A percentile compares a stretch with the other conserved stretches of the same genome.
These are phyloP conservation scores for Tridacna gigas DNA, from an alignment of 2,888 invertebrate genomes.

Conservation along the genomic window DNA sequence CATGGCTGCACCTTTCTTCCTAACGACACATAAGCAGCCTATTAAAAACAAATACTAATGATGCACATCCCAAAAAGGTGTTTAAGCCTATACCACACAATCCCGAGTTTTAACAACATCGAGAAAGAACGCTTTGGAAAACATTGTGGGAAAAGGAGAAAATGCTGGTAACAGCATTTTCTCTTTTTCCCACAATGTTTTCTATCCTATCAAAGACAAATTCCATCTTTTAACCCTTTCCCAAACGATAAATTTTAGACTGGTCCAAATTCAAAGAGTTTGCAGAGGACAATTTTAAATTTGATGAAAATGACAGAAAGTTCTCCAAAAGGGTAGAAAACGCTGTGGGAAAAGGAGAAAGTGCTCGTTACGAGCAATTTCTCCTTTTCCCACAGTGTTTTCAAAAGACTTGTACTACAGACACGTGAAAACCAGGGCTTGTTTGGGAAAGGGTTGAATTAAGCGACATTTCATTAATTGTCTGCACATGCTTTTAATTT, in stretches of 20 bases:
- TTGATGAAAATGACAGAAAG: neutral
- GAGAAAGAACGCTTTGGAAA: neutral
- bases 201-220: neutral
- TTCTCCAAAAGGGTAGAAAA: neutral
- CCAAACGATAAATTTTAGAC: too few species aligned
- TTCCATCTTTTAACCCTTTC: neutral
- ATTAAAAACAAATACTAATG: too few species aligned
- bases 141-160: neutral
- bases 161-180: neutral
- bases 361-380: neutral
- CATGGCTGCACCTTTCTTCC: too few species aligned
- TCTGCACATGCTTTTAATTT: too few species aligned
- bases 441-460: too few species aligned
- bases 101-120: neutral
- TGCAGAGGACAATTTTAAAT: neutral
- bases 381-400: neutral
- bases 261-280: too few species aligned
- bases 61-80: too few species aligned
- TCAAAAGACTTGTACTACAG: too few species aligned
- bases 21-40: too few species aligned
- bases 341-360: neutral
- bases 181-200: neutral
- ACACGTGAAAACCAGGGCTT: too few species aligned
- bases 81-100: too few species aligned
- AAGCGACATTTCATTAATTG: too few species aligned